A percentile compares a stretch with the other conserved stretches of the same genome.
Conservation (phyloP, 2,888 invertebrate species). For the Hirtodrosophila cameraria region DNA sequence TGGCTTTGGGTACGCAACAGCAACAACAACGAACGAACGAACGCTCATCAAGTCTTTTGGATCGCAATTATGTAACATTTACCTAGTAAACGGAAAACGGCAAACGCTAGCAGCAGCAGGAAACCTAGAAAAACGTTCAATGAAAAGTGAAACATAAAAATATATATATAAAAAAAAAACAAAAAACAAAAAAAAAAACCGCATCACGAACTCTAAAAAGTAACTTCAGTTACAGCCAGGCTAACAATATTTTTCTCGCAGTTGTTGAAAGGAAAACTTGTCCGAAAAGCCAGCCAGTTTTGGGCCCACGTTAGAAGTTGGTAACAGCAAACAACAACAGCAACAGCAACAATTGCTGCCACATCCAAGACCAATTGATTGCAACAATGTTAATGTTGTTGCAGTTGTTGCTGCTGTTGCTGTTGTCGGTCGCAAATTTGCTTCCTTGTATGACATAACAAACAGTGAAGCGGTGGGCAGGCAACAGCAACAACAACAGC, state of each 20-base stretch:
- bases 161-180: slow-evolving; percentile 6
- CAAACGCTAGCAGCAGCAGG: slow-evolving; percentile 78
- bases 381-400: slow-evolving; percentile 54
- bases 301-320: slow-evolving; percentile 56
- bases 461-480: slow-evolving; percentile 50
- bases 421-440: slow-evolving; percentile 59
- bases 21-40: not conserved
- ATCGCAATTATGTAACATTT: slow-evolving; percentile 81
- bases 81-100: no score
- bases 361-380: slow-evolving; percentile 62
- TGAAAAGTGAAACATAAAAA: slow-evolving; percentile 51
- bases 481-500: slow-evolving; percentile 14
- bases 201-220: slow-evolving; percentile 63
- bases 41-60: slow-evolving; percentile 5
- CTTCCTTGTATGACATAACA: slow-evolving; percentile 82
- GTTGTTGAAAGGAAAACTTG: slow-evolving; percentile 71
- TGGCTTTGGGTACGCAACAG: slow-evolving; percentile 19
- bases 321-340: slow-evolving; percentile 28
- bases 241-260: slow-evolving; percentile 26
- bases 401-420: slow-evolving; percentile 41
- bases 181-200: slow-evolving; percentile 33
- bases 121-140: slow-evolving; percentile 74
- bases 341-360: slow-evolving; percentile 38
- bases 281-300: slow-evolving; percentile 57
- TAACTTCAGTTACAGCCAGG: slow-evolving; percentile 30